Evolutionary conservation across 2,888 invertebrate genomes (phyloP), one percentile per base, ranked within the genome.

Genomic region (Arenicola marina): DNA sequence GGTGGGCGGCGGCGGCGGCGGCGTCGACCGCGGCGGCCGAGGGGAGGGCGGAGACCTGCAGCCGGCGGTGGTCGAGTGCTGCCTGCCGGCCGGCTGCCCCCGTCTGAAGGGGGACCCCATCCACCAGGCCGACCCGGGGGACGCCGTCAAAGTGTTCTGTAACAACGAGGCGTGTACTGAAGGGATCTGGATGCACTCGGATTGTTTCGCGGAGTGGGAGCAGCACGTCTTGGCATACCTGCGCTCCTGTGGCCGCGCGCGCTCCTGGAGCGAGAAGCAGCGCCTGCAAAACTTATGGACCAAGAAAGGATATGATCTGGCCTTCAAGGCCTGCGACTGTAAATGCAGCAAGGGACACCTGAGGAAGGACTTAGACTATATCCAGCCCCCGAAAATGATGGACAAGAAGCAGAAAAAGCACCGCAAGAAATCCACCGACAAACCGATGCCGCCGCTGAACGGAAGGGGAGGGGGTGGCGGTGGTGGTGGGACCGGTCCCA

Each of bases 241-340:
- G 66, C 92, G 94, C 83, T 91, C 92, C 38, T 93, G 93, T 85
- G 94, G 95, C 56, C 86, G 95, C 38, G 95, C 95, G 2, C 87
- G 95, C 28, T 92, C 92, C 71, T 96, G 96, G 96, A 94, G 94
- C 43, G 95, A 96, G 82, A 88, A 94, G 63, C 96, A 96, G 83
- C 88, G 95, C 32, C 89, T 91, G 76, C 95, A 96, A 86, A 96
- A 96, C 84, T 86, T 97, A 63, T 97, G 97, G 97, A 95, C 95
- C 61, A 96, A 96, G 85, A 95, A 95, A 84, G 96, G 96, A 59
- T 96, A 96, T 86, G 96, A 97, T 84, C 85, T 96, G 82, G 95
- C 95, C 4, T 95, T 91, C 85, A 95, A 65, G 56, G 67, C 66
- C 15, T 97, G 96, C 86, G 92, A 91, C 45, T 97, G 97, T 85